Percentiles rank a stretch among this genome's conserved stretches.
Conservation (phyloP, 2,113 vertebrate genomes). For the Garra rufa region DNA sequence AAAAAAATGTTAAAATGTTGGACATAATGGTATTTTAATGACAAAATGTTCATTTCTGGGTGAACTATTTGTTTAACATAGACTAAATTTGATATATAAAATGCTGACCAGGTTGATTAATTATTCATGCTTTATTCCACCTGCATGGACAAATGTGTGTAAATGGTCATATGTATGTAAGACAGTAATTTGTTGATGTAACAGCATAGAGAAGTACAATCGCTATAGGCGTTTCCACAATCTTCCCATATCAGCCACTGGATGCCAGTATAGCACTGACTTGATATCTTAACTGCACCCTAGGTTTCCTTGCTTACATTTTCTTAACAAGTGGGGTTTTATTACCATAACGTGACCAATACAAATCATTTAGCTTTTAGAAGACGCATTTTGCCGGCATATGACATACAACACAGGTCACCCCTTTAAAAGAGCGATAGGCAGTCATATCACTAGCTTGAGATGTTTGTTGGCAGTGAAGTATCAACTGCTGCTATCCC, state of each 20-base stretch:
- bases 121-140: constrained; percentile 30
- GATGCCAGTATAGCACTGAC: constrained; percentile 49
- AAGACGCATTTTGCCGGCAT: not conserved
- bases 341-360: not conserved
- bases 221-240: not conserved
- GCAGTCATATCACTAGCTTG: not conserved
- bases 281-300: not conserved
- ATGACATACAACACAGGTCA: not conserved
- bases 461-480: constrained; percentile 18
- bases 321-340: not conserved
- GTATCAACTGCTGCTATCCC: constrained; percentile 13
- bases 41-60: not conserved
- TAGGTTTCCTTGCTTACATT: not conserved
- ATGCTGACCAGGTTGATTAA: constrained; percentile 12
- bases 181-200: not conserved
- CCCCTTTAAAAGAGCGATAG: not conserved
- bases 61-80: not conserved
- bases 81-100: not conserved
- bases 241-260: constrained; percentile 44
- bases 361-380: not conserved
- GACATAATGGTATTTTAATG: not conserved
- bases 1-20: not conserved
- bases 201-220: not conserved
- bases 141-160: not conserved
- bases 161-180: not conserved